Percentiles rank a stretch among this genome's conserved stretches.
These are phyloP conservation scores for Timema cristinae DNA, from an alignment of 2,888 invertebrate species.

Conservation along the genomic window DNA sequence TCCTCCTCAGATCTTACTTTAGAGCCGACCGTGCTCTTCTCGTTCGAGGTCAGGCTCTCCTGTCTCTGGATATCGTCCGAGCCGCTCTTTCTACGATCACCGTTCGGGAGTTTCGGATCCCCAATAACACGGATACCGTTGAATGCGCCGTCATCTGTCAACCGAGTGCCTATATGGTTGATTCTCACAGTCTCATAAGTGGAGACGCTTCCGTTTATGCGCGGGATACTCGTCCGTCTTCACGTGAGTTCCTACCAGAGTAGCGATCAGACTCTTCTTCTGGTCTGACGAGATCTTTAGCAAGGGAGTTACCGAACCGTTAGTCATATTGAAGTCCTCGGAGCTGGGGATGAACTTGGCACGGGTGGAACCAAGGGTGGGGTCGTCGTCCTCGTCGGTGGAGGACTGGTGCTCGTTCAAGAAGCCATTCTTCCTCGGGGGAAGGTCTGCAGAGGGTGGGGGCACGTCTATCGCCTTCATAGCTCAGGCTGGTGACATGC, in stretches of 20 bases:
- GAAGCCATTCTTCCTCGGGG: slow-evolving; percentile 11
- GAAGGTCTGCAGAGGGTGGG: background rate
- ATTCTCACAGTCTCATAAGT: slow-evolving; percentile 6
- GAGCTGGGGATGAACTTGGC: background rate
- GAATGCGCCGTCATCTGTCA: background rate
- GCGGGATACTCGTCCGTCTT: background rate
- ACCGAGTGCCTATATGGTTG: slow-evolving; percentile 10
- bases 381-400: slow-evolving; percentile 12
- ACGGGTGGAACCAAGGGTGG: background rate
- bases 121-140: too few relatives aligned
- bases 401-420: slow-evolving; percentile 13
- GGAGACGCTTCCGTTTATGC: slow-evolving; percentile 8
- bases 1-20: too few relatives aligned
- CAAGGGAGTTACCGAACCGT: background rate
- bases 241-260: slow-evolving; percentile 2
- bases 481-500: background rate
- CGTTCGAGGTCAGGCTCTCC: background rate
- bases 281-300: background rate
- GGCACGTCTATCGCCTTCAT: slow-evolving; percentile 10
- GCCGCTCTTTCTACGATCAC: background rate
- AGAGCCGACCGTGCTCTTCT: too few relatives aligned
- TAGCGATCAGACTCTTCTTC: slow-evolving; percentile 12
- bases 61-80: background rate
- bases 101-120: too few relatives aligned
- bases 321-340: slow-evolving; percentile 10